phyloP scores from a whole-genome alignment of 2,888 invertebrate species.

The Ophraella communa region DNA sequence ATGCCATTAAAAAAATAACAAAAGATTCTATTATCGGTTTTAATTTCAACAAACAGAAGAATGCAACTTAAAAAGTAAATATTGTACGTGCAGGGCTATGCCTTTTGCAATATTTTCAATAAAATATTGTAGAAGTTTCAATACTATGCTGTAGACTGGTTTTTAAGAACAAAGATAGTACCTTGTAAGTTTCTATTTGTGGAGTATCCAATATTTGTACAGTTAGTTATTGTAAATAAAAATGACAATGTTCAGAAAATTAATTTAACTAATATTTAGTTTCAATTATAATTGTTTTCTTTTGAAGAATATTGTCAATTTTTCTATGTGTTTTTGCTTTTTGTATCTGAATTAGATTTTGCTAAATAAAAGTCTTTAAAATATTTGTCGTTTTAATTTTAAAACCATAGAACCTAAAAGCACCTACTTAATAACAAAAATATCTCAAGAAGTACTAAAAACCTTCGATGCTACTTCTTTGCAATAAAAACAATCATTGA shows the following conservation, averaged over 20 bases:
- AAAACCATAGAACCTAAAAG: neutral
- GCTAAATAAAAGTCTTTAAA: conserved; percentile 37
- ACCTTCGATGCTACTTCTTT: no score
- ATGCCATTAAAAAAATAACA: no score
- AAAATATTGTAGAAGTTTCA: neutral
- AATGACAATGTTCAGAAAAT: conserved; percentile 38
- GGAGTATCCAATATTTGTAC: conserved; percentile 31
- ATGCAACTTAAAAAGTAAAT: no score
- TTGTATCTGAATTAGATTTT: conserved; percentile 43
- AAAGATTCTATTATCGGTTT: no score
- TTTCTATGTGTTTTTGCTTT: conserved; percentile 44
- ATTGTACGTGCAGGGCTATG: no score
- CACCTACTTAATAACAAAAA: no score
- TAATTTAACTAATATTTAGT: conserved; percentile 45
- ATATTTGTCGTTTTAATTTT: conserved; percentile 1
- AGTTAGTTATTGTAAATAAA: conserved; percentile 33
- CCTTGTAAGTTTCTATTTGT: conserved; percentile 3
- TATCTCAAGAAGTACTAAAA: no score
- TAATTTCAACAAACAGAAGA: no score
- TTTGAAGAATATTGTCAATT: conserved; percentile 41
- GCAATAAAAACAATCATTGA: no score
- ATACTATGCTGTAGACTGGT: neutral
- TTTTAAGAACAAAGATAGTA: neutral
- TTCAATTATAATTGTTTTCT: conserved; percentile 33
- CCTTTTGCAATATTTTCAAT: neutral